Evolutionary conservation across 2,888 invertebrate species (phyloP), one percentile per base, ranked within the genome.

Genomic region (Drosophila kuntzei): DNA sequence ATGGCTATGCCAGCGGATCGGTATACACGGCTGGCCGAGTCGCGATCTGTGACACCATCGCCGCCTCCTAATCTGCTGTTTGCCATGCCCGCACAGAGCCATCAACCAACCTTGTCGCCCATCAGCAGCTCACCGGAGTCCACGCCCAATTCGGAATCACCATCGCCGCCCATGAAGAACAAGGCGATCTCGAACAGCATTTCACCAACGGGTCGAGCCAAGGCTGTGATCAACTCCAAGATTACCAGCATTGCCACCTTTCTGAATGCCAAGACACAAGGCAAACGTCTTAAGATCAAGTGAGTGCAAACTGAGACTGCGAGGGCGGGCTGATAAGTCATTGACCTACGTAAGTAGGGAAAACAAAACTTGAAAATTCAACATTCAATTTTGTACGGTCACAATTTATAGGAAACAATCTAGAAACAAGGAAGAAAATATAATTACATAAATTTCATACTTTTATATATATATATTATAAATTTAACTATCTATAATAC

Each of bases 21-120:
- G 91, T 95, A 96, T 91, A 94, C 95, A 43, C 94, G 96, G 39
- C 93, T 97, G 68, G 94, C 95, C 29, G 96, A 97, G 91, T 96
- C 96, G 3, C 94, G 96, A 58, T 96, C 96, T 29, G 95, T 96
- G 36, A 95, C 95, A 14, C 95, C 95, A 18, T 96, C 96, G n/a
- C 95, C 96, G 20, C 95, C 95, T 46, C 94, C 94, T 49, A 92
- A 87, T 63, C 91, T 93, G 53, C 63, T 89, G 9, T 91, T 90
- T 68, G 71, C 90, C 46, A 75, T 92, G 77, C 90, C 91, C 20
- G 86, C 86, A 5, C 91, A 91, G 67, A 87, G 89, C 60, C 93
- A 93, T 80, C 92, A 93, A 79, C 93, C 94, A 47, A 93, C 93
- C 4, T 85, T 94, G 50, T 93, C 93, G 47, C 93, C 94, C 12